Percentiles rank a stretch among this genome's conserved stretches.
Conservation (phyloP, 2,888 invertebrate genomes). For the Zaprionus obscuricornis region DNA sequence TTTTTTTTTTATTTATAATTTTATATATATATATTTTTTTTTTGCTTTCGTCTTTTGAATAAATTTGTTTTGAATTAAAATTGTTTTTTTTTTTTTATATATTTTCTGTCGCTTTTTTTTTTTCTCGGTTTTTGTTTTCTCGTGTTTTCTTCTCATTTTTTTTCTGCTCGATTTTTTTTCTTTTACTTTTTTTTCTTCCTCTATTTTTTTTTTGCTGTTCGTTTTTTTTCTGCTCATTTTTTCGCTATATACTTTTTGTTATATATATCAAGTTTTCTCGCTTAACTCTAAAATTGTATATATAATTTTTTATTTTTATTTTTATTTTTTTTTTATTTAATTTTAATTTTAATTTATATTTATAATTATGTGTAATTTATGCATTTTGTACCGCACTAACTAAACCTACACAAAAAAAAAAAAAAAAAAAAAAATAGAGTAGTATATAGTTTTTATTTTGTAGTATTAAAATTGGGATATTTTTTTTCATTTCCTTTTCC, state of each 20-base stretch:
- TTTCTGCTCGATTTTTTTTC: not conserved
- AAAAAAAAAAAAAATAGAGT: slow-evolving; percentile 8
- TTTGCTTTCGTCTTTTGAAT: slow-evolving; percentile 1
- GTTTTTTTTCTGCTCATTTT: slow-evolving; percentile 5
- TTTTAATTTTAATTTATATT: slow-evolving; percentile 13
- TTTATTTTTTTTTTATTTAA: slow-evolving; percentile 4
- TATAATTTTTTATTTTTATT: not conserved
- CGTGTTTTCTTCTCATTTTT: not conserved
- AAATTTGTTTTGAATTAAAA: not conserved
- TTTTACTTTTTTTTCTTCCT: not conserved
- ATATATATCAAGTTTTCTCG: slow-evolving; percentile 12
- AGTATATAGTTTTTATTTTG: slow-evolving; percentile 38
- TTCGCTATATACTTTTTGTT: slow-evolving; percentile 9
- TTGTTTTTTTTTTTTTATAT: not conserved
- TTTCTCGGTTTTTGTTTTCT: not conserved
- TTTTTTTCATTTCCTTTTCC: too few relatives aligned
- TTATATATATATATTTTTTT: not conserved
- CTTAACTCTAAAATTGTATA: not conserved
- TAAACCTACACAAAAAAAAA: slow-evolving; percentile 63
- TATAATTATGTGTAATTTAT: slow-evolving; percentile 37
- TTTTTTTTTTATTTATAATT: not conserved
- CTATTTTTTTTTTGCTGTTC: slow-evolving; percentile 3
- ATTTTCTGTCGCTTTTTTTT: too few relatives aligned
- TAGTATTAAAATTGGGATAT: slow-evolving; percentile 59
- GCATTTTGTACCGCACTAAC: slow-evolving; percentile 65